Base-by-base conservation (phyloP, 2,888 invertebrate genomes). In the Idaea straminata region DNA sequence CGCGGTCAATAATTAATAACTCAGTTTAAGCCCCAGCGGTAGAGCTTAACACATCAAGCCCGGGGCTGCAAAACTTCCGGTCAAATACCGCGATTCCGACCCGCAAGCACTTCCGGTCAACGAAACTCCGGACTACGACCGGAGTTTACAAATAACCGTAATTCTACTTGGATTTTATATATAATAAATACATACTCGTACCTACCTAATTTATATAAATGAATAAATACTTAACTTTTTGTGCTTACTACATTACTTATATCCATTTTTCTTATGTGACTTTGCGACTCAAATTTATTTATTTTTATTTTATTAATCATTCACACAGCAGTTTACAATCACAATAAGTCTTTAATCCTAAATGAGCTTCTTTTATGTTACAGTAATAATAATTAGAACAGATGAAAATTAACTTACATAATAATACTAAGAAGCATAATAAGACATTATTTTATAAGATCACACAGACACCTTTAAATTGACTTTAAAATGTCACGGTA, bases 1-100 rank as follows among this genome's bases (percentile, higher is more conserved):
- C 75, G 83, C 75, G 82, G 85, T 83, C 84, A 84, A 89, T 91
- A 90, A 91, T 90, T 91, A 91, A 89, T 91, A 87, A 90, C 85
- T 85, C 82, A 83, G 88, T 86, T 66, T 86, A 86, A 89, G 85
- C 85, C 83, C 77, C 82, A 75, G 82, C 83, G 83, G 84, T 81
- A 80, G 81, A 86, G 89, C 86, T 89, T 85, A 89, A 88, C 89
- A 87, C 86, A 89, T 89, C 87, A 86, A 79, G 77, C 80, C 82
- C 76, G 79, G 84, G 85, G 81, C 77, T 79, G 82, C 81, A 81
- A 80, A 87, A 88, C 83, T 88, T 91, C 91, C 91, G 90, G 91
- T 86, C 86, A 85, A 87, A 88, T 86, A 87, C 89, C 88, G 86
- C 84, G 84, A 83, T 83, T 80, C 82, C 80, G 77, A 83, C 83